Evolutionary conservation across 2,888 invertebrate genomes (phyloP).

Genomic region (Coenonympha glycerion): DNA sequence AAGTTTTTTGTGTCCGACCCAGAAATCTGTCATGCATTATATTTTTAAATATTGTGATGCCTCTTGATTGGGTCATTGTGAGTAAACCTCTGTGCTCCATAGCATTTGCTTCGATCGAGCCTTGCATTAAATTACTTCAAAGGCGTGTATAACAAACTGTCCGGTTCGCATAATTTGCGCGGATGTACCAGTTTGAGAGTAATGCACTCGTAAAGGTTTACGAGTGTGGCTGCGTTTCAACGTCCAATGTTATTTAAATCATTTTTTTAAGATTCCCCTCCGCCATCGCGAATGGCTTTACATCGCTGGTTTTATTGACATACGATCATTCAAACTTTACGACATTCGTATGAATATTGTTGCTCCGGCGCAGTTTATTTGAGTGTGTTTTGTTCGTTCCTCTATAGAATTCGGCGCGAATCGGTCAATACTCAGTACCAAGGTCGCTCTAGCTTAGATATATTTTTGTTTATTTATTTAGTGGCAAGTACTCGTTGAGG

Average conservation of each 20-base stretch:
- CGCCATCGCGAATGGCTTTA: constrained; percentile 37
- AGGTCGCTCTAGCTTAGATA: constrained; percentile 16
- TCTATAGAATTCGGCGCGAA: constrained; percentile 20
- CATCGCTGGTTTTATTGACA: constrained; percentile 49
- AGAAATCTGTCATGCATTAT: constrained; percentile 27
- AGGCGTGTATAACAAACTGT: constrained; percentile 21
- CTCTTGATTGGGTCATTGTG: constrained; percentile 29
- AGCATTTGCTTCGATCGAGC: constrained; percentile 26
- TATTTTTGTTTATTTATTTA: constrained; percentile 12
- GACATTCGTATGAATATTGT: constrained; percentile 38
- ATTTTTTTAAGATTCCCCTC: constrained; percentile 51
- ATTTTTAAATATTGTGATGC: constrained; percentile 26
- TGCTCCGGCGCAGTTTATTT: constrained; percentile 7
- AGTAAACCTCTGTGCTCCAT: constrained; percentile 17
- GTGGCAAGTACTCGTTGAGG: not conserved
- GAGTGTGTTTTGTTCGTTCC: constrained; percentile 17
- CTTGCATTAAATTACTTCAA: constrained; percentile 23
- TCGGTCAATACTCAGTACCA: constrained; percentile 20
- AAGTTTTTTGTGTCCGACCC: constrained; percentile 36
- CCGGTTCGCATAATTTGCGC: constrained; percentile 44
- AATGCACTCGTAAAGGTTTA: constrained; percentile 74
- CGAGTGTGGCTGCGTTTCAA: constrained; percentile 54
- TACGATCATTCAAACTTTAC: constrained; percentile 52
- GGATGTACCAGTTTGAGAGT: constrained; percentile 59
- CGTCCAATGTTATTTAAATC: constrained; percentile 60